These are phyloP conservation scores for Scaptomyza caliginosa DNA, from an alignment of 2,888 invertebrate genomes.

Conservation along the genomic window DNA sequence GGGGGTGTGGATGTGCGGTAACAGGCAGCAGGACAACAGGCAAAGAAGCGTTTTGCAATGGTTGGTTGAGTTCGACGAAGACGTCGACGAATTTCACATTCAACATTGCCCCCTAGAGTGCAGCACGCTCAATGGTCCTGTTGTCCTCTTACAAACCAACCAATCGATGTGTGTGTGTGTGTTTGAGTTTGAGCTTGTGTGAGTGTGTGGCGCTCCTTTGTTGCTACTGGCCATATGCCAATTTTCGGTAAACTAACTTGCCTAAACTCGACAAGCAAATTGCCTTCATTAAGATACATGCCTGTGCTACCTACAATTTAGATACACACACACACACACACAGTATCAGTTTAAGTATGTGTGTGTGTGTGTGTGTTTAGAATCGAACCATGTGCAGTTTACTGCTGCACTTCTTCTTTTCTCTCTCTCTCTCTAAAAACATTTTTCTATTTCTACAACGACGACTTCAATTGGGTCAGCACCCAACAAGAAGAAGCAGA, in stretches of 20 bases:
- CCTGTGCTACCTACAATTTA: constrained; percentile 77
- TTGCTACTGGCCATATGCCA: constrained; percentile 81
- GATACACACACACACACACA: constrained; percentile 40
- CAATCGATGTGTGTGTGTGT: constrained; percentile 55
- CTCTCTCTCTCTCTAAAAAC: constrained; percentile 5
- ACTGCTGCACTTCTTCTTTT: constrained; percentile 44
- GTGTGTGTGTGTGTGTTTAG: constrained; percentile 19
- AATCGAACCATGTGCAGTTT: constrained; percentile 59
- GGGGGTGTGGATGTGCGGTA: neutral
- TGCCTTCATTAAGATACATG: constrained; percentile 80
- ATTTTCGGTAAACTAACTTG: constrained; percentile 81
- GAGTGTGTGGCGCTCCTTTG: constrained; percentile 55
- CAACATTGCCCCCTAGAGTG: constrained; percentile 68
- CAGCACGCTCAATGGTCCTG: constrained; percentile 52
- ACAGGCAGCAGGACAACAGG: constrained; percentile 29
- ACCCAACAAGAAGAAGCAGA: constrained; percentile 39
- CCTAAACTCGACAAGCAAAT: constrained; percentile 81
- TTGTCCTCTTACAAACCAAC: constrained; percentile 48
- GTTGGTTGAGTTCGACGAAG: constrained; percentile 49
- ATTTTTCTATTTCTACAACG: constrained; percentile 34
- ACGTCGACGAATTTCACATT: constrained; percentile 61
- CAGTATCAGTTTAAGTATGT: neutral
- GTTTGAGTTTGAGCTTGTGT: constrained; percentile 1
- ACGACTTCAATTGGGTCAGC: constrained; percentile 75
- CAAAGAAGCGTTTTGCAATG: constrained; percentile 27